phyloP scores from a whole-genome alignment of 2,888 invertebrate genomes.

The Drosophila prolongata region DNA sequence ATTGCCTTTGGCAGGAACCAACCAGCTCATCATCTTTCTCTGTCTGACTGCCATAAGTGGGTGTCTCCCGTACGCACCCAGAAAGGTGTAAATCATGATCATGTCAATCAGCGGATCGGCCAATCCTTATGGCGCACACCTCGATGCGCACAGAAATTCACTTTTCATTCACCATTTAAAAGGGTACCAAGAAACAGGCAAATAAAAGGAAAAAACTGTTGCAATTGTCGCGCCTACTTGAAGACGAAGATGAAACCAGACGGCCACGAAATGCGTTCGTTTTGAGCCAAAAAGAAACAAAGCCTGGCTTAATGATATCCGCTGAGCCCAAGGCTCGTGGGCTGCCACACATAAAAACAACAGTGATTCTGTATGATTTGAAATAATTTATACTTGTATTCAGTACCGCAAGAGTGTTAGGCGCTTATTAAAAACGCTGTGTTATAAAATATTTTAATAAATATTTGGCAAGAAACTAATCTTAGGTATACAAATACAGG shows the following conservation, averaged over 20 bases:
- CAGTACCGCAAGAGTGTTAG: no score
- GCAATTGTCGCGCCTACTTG: slow-evolving; percentile 79
- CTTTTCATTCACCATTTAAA: slow-evolving; percentile 72
- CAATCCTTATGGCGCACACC: slow-evolving; percentile 62
- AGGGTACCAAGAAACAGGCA: slow-evolving; percentile 18
- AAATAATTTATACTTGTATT: no score
- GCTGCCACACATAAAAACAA: slow-evolving; percentile 20
- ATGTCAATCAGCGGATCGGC: slow-evolving; percentile 80
- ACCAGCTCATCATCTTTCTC: slow-evolving; percentile 16
- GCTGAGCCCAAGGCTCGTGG: slow-evolving; percentile 53
- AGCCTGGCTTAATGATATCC: slow-evolving; percentile 79
- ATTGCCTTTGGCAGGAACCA: slow-evolving; percentile 41
- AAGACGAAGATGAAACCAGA: slow-evolving; percentile 53
- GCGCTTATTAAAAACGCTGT: no score
- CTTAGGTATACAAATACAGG: no score
- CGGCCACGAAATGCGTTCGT: slow-evolving; percentile 39
- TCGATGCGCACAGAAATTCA: slow-evolving; percentile 64
- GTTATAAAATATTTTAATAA: no score
- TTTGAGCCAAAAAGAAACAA: slow-evolving; percentile 61
- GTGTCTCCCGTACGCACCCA: slow-evolving; percentile 79
- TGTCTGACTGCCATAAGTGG: slow-evolving; percentile 46
- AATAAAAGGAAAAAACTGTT: slow-evolving; percentile 66
- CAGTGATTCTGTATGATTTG: background rate
- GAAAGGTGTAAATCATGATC: slow-evolving; percentile 84
- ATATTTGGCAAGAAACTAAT: no score